Evolutionary conservation across 2,888 invertebrate genomes (phyloP), one percentile per base, ranked within the genome.

Genomic region (Philhelius pedissequus): DNA sequence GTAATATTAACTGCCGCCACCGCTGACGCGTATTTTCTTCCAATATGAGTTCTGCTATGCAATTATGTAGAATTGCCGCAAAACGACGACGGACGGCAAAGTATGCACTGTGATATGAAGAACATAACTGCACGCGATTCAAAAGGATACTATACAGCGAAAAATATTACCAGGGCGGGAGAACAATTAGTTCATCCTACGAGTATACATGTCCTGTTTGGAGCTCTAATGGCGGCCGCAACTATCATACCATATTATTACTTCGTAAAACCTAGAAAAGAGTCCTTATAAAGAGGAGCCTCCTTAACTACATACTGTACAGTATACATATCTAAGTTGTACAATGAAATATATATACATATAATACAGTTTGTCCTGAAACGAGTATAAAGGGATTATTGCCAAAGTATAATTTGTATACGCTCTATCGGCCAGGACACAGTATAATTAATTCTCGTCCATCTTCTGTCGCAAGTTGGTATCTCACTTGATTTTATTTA

Each of bases 111-210:
- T 5, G 2, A 4, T 20, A 22, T 9, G 7, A 11, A 25, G 8
- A 27, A n/a, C 15, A 27, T 3, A 5, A 27, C 15, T 56, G 7
- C 20, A 35, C 35, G 32, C 32, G 32, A 35, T 35, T 56, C 25
- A 18, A 70, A 81, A 43, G 62, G 82, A 82, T 68, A 38, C 54
- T 62, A n/a, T n/a, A 60, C 76, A 77, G 52, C 22, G 43, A 71
- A 64, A 71, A 76, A 71, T 82, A 77, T 76, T 71, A 45, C 71
- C 81, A 52, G 20, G 9, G 76, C 54, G 52, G 73, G 73, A 52
- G 73, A n/a, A 77, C 66, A 77, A 77, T 82, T 77, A 77, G 73
- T 71, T 66, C 32, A 32, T 81, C 30, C 71, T 76, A 48, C 22
- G 22, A 48, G 22, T 9, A 52, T 27, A 69, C 62, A 64, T 76